Percentiles rank a stretch among this genome's conserved stretches.
Evolutionary conservation across 1,140 invertebrate species (phyloP).

Genomic region (Zophobas atratus): DNA sequence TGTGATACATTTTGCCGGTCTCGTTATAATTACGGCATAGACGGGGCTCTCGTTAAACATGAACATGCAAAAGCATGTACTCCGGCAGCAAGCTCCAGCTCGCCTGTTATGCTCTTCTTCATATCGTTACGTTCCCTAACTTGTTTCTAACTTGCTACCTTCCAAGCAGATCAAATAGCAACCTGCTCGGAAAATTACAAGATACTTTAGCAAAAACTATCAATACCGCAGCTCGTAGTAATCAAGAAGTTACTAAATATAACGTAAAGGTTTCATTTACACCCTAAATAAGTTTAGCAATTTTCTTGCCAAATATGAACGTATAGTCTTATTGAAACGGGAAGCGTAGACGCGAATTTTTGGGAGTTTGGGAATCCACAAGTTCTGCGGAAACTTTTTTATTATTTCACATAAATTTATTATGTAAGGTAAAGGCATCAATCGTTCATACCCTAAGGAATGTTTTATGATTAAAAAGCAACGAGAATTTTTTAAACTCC

Average conservation of each 20-base stretch:
- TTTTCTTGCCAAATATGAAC: background rate
- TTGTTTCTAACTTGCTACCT: conserved; percentile 27
- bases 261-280: background rate
- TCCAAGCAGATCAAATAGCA: conserved; percentile 42
- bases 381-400: conserved; percentile 20
- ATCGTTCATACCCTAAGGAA: conserved; percentile 3
- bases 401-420: conserved; percentile 24
- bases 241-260: background rate
- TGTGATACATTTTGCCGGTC: background rate
- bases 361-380: background rate
- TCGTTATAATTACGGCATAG: conserved; percentile 11
- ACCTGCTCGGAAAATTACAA: conserved; percentile 3
- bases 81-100: conserved; percentile 20
- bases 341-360: background rate
- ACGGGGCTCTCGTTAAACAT: conserved; percentile 1
- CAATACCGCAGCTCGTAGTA: conserved; percentile 9
- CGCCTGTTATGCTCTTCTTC: conserved; percentile 27
- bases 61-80: conserved; percentile 13
- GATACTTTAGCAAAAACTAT: conserved; percentile 28
- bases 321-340: conserved; percentile 7
- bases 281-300: background rate
- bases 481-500: conserved; percentile 21
- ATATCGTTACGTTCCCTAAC: conserved; percentile 35
- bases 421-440: conserved; percentile 8
- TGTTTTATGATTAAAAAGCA: conserved; percentile 10